A percentile compares a stretch with the other conserved stretches of the same genome.
phyloP scores from a whole-genome alignment of 53 echinoderm and acorn worm genomes.

The Holothuria leucospilota region DNA sequence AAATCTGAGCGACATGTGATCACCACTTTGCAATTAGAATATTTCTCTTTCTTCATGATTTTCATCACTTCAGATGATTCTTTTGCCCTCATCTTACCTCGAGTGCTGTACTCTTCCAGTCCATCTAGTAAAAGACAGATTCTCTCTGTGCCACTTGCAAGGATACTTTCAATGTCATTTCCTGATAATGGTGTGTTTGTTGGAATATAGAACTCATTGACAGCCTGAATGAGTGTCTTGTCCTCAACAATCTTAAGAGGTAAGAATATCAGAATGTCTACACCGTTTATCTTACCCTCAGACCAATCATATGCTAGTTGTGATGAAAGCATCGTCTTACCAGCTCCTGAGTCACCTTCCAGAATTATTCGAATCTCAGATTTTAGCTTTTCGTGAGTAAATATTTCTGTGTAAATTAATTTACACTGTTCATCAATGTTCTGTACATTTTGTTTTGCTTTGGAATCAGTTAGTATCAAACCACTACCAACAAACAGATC shows the following conservation, averaged over 20 bases:
- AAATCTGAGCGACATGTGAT: not conserved
- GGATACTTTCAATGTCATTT: not conserved
- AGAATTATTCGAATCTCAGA: no score
- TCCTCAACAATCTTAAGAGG: not conserved
- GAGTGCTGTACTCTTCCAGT: not conserved
- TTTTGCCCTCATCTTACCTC: not conserved
- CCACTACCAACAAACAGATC: no score
- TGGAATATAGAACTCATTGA: not conserved
- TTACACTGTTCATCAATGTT: no score
- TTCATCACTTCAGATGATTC: not conserved
- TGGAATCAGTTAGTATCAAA: no score
- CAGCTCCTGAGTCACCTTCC: no score
- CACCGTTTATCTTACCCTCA: not conserved
- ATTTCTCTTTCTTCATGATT: not conserved
- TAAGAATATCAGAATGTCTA: not conserved
- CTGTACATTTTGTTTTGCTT: no score
- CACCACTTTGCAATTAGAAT: not conserved
- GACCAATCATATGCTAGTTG: not conserved
- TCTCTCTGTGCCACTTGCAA: not conserved
- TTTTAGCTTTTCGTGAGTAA: no score
- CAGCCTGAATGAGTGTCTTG: constrained; percentile 4
- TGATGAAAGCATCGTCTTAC: no score
- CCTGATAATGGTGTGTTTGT: not conserved
- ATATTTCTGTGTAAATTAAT: no score
- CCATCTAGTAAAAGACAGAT: not conserved